A percentile compares a stretch with the other conserved stretches of the same genome.
These are phyloP conservation scores for Pogoniulus pusillus DNA, from an alignment of 2,797 vertebrate genomes.

Conservation along the genomic window DNA sequence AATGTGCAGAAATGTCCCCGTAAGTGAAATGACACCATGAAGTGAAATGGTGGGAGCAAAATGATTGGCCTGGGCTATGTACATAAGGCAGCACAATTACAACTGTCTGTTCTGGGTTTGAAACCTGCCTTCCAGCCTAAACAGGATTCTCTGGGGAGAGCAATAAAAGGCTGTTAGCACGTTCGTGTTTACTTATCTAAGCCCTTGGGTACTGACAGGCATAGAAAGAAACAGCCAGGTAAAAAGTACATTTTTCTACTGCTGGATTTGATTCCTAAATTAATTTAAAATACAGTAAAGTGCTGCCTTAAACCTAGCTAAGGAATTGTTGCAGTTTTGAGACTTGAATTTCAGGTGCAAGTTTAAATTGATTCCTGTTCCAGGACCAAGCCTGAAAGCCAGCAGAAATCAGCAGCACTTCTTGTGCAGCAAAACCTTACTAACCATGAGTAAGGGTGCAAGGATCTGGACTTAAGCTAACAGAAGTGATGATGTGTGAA, in stretches of 20 bases:
- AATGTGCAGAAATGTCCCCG: constrained; percentile 34
- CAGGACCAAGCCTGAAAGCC: not conserved
- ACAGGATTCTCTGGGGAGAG: not conserved
- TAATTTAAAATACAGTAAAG: not conserved
- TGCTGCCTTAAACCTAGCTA: not conserved
- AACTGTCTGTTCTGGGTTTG: constrained; percentile 31
- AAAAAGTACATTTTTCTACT: not conserved
- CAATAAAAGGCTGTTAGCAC: not conserved
- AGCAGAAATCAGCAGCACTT: not conserved
- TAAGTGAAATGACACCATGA: constrained; percentile 50
- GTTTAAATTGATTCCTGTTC: constrained; percentile 12
- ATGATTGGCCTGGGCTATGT: constrained; percentile 19
- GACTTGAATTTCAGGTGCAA: not conserved
- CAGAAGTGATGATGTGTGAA: constrained; percentile 78
- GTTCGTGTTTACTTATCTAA: not conserved
- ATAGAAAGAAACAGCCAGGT: not conserved
- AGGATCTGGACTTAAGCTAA: constrained; percentile 39
- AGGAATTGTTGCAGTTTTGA: not conserved
- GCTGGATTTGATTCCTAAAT: not conserved
- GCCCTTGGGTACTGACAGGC: not conserved
- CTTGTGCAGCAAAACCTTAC: not conserved
- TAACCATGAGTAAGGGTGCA: not conserved
- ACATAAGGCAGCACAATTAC: constrained; percentile 10
- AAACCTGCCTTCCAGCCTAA: constrained; percentile 23
- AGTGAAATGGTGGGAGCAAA: constrained; percentile 58